These are phyloP conservation scores for Scaeva pyrastri DNA, from an alignment of 2,888 invertebrate species.

Conservation along the genomic window DNA sequence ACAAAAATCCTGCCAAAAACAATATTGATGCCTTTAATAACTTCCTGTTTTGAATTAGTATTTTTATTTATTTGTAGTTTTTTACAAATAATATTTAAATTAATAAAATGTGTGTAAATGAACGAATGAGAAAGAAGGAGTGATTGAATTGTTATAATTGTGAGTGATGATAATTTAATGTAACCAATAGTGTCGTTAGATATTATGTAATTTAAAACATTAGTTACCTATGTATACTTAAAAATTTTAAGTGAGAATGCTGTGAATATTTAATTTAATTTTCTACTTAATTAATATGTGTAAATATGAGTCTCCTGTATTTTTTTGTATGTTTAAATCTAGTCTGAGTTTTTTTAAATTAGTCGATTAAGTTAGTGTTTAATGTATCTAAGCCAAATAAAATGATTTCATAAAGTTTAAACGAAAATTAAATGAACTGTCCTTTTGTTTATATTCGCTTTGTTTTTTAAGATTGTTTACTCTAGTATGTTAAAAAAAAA, in stretches of 20 bases:
- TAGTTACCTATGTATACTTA: not conserved
- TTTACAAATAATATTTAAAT: slow-evolving; percentile 44
- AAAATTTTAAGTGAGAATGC: slow-evolving; percentile 59
- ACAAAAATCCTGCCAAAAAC: slow-evolving; percentile 25
- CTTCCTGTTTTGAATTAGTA: slow-evolving; percentile 55
- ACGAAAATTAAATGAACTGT: not conserved
- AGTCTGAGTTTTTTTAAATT: slow-evolving; percentile 59
- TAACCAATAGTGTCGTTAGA: slow-evolving; percentile 26
- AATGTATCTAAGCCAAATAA: slow-evolving; percentile 64
- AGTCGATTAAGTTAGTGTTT: slow-evolving; percentile 50
- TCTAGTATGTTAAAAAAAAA: too few relatives aligned
- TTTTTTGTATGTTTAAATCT: slow-evolving; percentile 70
- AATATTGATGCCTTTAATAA: slow-evolving; percentile 37
- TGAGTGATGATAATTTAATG: slow-evolving; percentile 33
- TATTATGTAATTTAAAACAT: not conserved
- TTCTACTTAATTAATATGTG: slow-evolving; percentile 45
- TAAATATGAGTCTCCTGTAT: slow-evolving; percentile 60
- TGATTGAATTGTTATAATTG: slow-evolving; percentile 7
- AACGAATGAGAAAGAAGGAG: slow-evolving; percentile 2
- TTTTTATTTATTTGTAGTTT: slow-evolving; percentile 61
- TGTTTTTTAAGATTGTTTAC: too few relatives aligned
- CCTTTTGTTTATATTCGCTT: not conserved
- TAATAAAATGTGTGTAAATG: slow-evolving; percentile 42
- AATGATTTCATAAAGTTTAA: slow-evolving; percentile 59
- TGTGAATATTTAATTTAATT: slow-evolving; percentile 61